Base-by-base conservation (phyloP, 2,113 vertebrate genomes). In the Paedocypris sp. region DNA sequence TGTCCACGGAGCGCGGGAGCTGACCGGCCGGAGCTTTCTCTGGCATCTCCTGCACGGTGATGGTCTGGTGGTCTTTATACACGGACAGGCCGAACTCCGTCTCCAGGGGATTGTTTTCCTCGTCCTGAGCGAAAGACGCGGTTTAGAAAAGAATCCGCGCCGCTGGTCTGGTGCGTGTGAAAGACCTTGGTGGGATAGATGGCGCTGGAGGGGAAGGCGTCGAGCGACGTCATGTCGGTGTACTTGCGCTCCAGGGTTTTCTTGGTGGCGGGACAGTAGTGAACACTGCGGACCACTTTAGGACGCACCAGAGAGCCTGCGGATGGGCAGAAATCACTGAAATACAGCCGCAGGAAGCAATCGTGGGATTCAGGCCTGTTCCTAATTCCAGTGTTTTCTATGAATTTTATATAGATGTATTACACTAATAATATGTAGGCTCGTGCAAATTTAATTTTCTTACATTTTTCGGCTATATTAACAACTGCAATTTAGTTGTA, bases 31-130 rank as follows among this genome's bases (percentile, higher is more conserved):
- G 95, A 3, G 95, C 93, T 59, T 99, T 99, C 80, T 99, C 95
- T 0, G 95, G 95, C 95, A 99, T 99, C 84, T 99, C 95, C 84
- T 98, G 94, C 47, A 99, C 91, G 1, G 92, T 93, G 79, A 98
- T 87, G 60, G 86, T 94, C 80, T 98, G 95, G 73, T 98, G 93
- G 71, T 99, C 95, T 68, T 93, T 97, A 75, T 99, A 98, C 45
- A 87, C 70, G 0, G 94, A 99, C 47, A 97, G 85, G 6, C 94
- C 94, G 19, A 87, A 97, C 73, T 99, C 93, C 0, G 95, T 99
- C 82, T 98, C 95, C 66, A 99, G 75, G 0, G 93, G 95, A 67
- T 99, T 98, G 78, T 96, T 99, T 64, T 99, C 95, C 64, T 98
- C 95, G 9, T 98, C 95, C 95, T 97, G 26, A 9, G 19, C 52